Evolutionary conservation across 2,888 invertebrate species (phyloP).

Genomic region (Zygothrica quintamaculata): DNA sequence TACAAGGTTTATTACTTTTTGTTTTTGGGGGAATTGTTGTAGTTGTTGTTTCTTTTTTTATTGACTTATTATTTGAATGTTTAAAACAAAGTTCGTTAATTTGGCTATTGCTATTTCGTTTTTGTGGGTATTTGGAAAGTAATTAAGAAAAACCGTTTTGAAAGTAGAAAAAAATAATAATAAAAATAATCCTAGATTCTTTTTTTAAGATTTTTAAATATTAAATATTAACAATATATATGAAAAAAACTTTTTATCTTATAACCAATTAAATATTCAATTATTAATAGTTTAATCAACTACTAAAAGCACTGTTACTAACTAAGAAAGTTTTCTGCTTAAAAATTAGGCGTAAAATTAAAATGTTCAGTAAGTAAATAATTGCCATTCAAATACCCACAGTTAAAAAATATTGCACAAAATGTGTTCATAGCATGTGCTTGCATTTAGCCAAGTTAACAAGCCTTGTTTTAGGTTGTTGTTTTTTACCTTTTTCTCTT

Average conservation of each 20-base stretch:
- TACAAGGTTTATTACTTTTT: constrained; percentile 61
- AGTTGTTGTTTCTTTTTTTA: no score
- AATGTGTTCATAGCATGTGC: constrained; percentile 31
- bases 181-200: no score
- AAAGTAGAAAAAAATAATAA: no score
- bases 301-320: no score
- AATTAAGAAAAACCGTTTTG: constrained; percentile 41
- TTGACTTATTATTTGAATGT: constrained; percentile 44
- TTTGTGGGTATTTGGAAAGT: constrained; percentile 43
- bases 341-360: neutral
- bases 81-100: constrained; percentile 59
- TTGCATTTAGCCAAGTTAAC: constrained; percentile 55
- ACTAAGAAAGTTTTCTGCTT: no score
- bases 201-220: no score
- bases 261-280: no score
- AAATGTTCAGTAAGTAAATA: constrained; percentile 14
- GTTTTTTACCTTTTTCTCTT: no score
- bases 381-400: constrained; percentile 59
- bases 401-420: constrained; percentile 56
- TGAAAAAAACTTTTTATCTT: no score
- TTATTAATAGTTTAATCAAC: no score
- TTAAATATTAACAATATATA: no score
- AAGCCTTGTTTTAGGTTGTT: constrained; percentile 53
- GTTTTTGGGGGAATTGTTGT: constrained; percentile 23
- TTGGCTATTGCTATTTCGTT: constrained; percentile 32